Base-by-base conservation (phyloP, 2,888 invertebrate genomes). In the Bellardia pandia region DNA sequence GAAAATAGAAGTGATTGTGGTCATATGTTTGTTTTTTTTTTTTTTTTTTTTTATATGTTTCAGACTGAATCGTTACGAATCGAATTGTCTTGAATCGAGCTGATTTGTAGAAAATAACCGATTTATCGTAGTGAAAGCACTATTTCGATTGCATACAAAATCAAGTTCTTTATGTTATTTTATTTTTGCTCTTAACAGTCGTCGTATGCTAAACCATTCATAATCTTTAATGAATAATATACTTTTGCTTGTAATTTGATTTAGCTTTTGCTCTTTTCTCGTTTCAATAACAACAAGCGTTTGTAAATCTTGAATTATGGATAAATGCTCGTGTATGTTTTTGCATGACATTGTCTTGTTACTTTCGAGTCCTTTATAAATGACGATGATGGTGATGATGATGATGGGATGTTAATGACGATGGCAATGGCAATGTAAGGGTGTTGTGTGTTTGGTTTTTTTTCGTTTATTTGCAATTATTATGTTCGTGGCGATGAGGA, bases 201-300 rank as follows among this genome's bases (percentile, higher is more conserved):
- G 76, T 81, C 48, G 72, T 86, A 86, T 81, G 75, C 56, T 86
- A 81, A 80, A 81, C 81, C 76, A 81, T 81, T 86, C 86, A 81
- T 86, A 86, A 86, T 81, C 81, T 81, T 81, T 71, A 86, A 86
- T 86, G 80, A 86, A 81, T 76, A 81, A 85, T 85, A 69, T 80
- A 56, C 62, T 71, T 77, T 81, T 86, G 71, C 64, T 76, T 84
- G 72, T 78, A 84, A 78, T 78, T 78, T 84, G 72, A 84, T 84
- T 84, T 84, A 84, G 58, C 77, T 78, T 83, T 78, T 84, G 78
- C 84, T 78, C 72, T 74, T 79, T 84, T 74, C 66, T 74, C 66
- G 74, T 78, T 84, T 74, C 72, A 77, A 79, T 84, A 84, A 84
- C 78, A 84, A 78, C 78, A 74, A 84, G 78, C 72, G 68, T 84